These are phyloP conservation scores for Rhagoletis zephyria DNA, from an alignment of 1,140 invertebrate genomes.

Conservation along the genomic window DNA sequence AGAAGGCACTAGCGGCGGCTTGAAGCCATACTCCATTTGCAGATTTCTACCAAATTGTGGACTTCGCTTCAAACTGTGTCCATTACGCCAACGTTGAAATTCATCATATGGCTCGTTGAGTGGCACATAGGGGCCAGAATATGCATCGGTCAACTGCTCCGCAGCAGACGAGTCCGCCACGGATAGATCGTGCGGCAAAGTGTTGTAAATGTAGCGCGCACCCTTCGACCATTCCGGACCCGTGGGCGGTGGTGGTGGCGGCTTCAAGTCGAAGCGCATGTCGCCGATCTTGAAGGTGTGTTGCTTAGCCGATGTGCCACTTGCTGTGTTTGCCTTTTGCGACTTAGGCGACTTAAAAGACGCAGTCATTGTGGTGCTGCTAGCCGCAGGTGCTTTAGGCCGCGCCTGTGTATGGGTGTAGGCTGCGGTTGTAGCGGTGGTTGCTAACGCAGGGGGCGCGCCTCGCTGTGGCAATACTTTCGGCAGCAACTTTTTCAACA, in stretches of 20 bases:
- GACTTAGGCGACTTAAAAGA: not conserved
- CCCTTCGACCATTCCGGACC: constrained; percentile 65
- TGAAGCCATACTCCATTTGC: constrained; percentile 86
- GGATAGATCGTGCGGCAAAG: constrained; percentile 64
- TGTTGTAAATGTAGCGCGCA: constrained; percentile 68
- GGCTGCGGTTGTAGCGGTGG: not conserved
- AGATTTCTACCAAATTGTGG: constrained; percentile 78
- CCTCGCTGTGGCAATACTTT: constrained; percentile 56
- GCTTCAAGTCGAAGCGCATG: constrained; percentile 67
- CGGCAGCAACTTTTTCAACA: constrained; percentile 68
- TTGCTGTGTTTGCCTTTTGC: not conserved
- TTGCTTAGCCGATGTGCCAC: not conserved
- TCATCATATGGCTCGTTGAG: constrained; percentile 72
- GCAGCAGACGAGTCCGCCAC: constrained; percentile 60
- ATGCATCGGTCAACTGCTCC: constrained; percentile 62
- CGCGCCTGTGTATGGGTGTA: constrained; percentile 55
- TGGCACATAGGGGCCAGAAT: constrained; percentile 61
- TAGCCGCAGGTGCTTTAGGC: not conserved
- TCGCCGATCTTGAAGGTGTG: constrained; percentile 63
- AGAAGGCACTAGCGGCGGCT: constrained; percentile 84
- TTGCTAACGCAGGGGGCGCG: constrained; percentile 54
- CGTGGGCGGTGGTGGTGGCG: constrained; percentile 65
- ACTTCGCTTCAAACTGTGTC: constrained; percentile 69
- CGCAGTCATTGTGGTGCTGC: no score
- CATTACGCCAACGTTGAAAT: constrained; percentile 74